Percentiles rank a stretch among this genome's conserved stretches.
These are phyloP conservation scores for Drosophila teissieri DNA, from an alignment of 1,140 invertebrate genomes.

Conservation along the genomic window DNA sequence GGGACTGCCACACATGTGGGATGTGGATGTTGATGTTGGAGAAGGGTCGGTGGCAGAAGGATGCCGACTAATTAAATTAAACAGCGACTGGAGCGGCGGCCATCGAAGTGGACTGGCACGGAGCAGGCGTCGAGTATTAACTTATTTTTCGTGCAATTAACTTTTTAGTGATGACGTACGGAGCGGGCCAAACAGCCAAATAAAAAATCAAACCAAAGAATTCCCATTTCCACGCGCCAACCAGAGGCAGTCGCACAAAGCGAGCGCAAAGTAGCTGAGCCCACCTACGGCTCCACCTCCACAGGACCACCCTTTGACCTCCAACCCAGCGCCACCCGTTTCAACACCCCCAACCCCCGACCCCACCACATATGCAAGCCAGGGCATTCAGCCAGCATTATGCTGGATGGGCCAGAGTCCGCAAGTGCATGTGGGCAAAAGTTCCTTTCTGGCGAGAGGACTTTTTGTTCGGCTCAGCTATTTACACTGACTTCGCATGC, in stretches of 20 bases:
- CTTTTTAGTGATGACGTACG: constrained; percentile 71
- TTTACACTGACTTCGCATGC: constrained; percentile 34
- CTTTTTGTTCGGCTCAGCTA: constrained; percentile 52
- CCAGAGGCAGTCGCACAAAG: constrained; percentile 43
- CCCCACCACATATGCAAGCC: constrained; percentile 1
- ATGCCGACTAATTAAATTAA: constrained; percentile 78
- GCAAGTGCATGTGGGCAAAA: constrained; percentile 70
- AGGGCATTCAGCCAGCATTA: constrained; percentile 65
- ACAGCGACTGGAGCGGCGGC: constrained; percentile 66
- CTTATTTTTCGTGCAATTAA: constrained; percentile 83
- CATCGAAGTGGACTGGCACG: constrained; percentile 54
- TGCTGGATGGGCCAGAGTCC: constrained; percentile 58
- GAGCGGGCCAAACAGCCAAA: constrained; percentile 64
- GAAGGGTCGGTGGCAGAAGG: neutral
- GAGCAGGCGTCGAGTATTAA: constrained; percentile 65
- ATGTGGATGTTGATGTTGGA: neutral
- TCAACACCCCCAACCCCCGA: neutral
- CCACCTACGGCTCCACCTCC: constrained; percentile 1
- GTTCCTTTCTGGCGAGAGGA: constrained; percentile 64
- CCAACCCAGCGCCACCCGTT: neutral
- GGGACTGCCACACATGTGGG: constrained; percentile 17
- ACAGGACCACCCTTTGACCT: neutral
- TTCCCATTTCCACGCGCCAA: constrained; percentile 65
- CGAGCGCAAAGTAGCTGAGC: constrained; percentile 64
- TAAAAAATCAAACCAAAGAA: constrained; percentile 81